Conservation (phyloP, 2,888 invertebrate species). For the Acronicta psi region DNA sequence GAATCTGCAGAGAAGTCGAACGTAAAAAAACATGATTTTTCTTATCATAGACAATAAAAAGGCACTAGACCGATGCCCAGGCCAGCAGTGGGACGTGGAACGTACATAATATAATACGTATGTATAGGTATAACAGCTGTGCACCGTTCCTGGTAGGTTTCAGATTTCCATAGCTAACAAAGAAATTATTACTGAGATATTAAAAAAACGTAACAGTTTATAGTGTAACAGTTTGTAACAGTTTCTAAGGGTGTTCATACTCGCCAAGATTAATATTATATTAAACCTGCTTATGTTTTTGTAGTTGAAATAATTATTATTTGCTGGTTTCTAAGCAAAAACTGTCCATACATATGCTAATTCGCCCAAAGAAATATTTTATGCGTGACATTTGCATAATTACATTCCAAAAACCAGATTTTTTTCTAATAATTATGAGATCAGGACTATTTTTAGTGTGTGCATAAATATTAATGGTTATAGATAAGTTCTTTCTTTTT, state of each 20-base stretch:
- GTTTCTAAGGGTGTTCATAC: no score
- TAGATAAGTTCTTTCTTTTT: not conserved
- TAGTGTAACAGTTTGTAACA: no score
- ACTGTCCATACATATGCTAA: slow-evolving; percentile 6
- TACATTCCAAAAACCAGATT: slow-evolving; percentile 22
- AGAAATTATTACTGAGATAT: no score
- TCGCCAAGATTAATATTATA: no score
- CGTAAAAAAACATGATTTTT: not conserved
- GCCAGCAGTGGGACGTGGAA: no score
- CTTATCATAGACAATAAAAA: not conserved
- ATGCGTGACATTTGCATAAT: slow-evolving; percentile 23
- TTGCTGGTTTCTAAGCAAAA: slow-evolving; percentile 1
- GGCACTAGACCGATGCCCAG: no score
- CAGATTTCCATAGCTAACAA: no score
- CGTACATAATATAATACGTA: no score
- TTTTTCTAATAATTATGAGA: slow-evolving; percentile 14
- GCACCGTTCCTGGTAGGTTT: no score
- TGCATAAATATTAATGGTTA: not conserved
- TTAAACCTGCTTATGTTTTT: no score
- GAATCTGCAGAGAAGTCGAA: slow-evolving; percentile 5
- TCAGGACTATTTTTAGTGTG: slow-evolving; percentile 18
- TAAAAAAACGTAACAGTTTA: no score
- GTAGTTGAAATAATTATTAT: not conserved
- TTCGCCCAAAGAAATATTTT: slow-evolving; percentile 1
- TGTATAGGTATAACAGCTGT: no score